A percentile compares a stretch with the other conserved stretches of the same genome.
These are phyloP conservation scores for Hypsibius dujardini DNA, from an alignment of 1,140 invertebrate species.

Conservation along the genomic window DNA sequence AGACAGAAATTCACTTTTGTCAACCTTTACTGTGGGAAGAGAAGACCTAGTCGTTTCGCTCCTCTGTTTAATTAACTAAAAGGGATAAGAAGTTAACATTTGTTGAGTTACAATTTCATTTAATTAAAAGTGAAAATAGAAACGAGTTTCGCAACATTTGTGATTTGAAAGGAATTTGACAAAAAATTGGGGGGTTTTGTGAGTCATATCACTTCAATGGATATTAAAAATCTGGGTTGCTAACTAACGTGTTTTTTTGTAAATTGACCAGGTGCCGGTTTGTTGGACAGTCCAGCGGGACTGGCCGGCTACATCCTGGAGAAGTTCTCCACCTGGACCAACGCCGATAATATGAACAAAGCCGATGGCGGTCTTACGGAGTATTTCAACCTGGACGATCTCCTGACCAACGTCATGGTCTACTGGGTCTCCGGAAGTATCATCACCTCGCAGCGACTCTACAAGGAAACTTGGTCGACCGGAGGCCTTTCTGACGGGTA, in stretches of 20 bases:
- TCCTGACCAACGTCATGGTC: conserved; percentile 71
- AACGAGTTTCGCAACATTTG: no score
- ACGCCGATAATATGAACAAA: conserved; percentile 32
- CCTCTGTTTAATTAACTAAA: no score
- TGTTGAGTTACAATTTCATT: no score
- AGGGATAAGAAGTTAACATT: no score
- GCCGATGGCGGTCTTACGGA: conserved; percentile 51
- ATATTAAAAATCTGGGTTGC: conserved; percentile 21
- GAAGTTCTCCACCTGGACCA: conserved; percentile 61
- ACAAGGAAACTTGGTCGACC: conserved; percentile 46
- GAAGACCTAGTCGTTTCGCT: no score
- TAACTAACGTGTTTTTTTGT: not conserved
- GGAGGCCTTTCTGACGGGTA: no score
- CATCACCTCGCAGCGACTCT: conserved; percentile 54
- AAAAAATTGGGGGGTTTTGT: no score
- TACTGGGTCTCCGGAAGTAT: conserved; percentile 63
- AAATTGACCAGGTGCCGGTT: conserved; percentile 22
- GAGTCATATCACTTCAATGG: conserved; percentile 11
- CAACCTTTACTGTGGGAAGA: no score
- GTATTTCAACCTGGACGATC: conserved; percentile 47
- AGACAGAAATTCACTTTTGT: no score
- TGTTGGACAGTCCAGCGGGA: conserved; percentile 43
- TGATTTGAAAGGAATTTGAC: no score
- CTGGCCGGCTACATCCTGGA: conserved; percentile 64
- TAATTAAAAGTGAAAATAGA: no score